phyloP scores from a whole-genome alignment of 2,797 vertebrate genomes.

The Erpetoichthys calabaricus region DNA sequence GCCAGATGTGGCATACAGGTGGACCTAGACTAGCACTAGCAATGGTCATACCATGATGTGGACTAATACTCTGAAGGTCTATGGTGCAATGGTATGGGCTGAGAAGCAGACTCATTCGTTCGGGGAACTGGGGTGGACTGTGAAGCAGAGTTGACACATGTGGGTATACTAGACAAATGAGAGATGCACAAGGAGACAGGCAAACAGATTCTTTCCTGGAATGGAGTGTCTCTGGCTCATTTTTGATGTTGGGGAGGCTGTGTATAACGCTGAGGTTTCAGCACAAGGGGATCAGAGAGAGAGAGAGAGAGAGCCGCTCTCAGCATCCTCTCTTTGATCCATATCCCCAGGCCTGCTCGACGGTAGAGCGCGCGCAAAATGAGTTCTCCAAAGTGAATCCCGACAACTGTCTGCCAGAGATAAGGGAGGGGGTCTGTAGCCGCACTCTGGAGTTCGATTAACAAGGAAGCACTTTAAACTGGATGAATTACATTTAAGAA shows the following conservation, averaged over 20 bases:
- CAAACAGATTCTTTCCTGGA: conserved; percentile 35
- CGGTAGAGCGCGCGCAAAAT: conserved; percentile 67
- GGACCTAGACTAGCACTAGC: no score
- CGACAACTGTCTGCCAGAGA: conserved; percentile 97
- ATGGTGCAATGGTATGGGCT: no score
- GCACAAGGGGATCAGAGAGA: conserved; percentile 73
- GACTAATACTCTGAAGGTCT: no score
- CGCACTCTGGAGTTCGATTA: conserved; percentile 48
- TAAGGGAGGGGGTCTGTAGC: conserved; percentile 71
- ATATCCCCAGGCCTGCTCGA: conserved; percentile 94
- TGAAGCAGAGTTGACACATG: no score
- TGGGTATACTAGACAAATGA: no score
- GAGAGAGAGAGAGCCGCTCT: conserved; percentile 70
- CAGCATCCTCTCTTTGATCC: conserved; percentile 87
- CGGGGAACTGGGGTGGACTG: no score
- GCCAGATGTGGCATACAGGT: no score
- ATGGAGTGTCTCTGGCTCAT: conserved; percentile 41
- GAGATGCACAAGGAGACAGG: no score
- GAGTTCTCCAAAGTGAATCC: conserved; percentile 86
- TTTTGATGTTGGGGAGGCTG: conserved; percentile 61
- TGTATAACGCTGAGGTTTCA: conserved; percentile 56
- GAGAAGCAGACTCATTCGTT: no score
- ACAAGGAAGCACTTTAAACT: conserved; percentile 45
- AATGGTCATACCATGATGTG: no score
- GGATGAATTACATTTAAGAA: conserved; percentile 62